phyloP scores from a whole-genome alignment of 2,797 vertebrate species.

The Tympanoctomys barrerae region DNA sequence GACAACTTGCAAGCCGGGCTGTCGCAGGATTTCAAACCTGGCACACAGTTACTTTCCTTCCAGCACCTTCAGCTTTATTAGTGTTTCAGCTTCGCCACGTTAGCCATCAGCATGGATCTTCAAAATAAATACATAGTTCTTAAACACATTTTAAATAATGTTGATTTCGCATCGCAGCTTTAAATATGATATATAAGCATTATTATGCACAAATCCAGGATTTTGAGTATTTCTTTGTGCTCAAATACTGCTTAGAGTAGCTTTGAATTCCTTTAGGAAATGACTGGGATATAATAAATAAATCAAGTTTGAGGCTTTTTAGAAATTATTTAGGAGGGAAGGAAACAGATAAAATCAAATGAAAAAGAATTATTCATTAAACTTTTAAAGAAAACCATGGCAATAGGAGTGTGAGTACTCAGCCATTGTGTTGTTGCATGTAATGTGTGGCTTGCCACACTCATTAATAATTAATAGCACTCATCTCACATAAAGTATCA shows the following conservation, averaged over 20 bases:
- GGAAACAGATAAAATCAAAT: conserved; percentile 21
- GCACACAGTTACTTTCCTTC: neutral
- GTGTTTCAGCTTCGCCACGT: neutral
- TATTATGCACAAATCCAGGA: neutral
- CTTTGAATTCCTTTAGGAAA: neutral
- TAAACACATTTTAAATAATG: neutral
- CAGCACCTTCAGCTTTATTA: neutral
- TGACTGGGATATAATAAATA: neutral
- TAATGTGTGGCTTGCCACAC: neutral
- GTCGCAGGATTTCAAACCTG: neutral
- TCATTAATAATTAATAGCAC: neutral
- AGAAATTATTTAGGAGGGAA: conserved; percentile 47
- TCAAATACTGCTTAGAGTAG: neutral
- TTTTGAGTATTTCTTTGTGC: neutral
- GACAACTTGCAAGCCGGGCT: neutral
- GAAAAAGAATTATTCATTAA: conserved; percentile 13
- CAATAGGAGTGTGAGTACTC: neutral
- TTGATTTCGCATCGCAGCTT: neutral
- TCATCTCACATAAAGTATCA: neutral
- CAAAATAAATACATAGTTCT: neutral
- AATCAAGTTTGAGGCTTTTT: neutral
- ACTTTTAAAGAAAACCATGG: neutral
- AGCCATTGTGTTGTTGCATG: neutral
- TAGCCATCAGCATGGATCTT: neutral
- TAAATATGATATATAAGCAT: neutral